Evolutionary conservation across 2,797 vertebrate genomes (phyloP), one percentile per base, ranked within the genome.

Genomic region (Siniperca obscura): DNA sequence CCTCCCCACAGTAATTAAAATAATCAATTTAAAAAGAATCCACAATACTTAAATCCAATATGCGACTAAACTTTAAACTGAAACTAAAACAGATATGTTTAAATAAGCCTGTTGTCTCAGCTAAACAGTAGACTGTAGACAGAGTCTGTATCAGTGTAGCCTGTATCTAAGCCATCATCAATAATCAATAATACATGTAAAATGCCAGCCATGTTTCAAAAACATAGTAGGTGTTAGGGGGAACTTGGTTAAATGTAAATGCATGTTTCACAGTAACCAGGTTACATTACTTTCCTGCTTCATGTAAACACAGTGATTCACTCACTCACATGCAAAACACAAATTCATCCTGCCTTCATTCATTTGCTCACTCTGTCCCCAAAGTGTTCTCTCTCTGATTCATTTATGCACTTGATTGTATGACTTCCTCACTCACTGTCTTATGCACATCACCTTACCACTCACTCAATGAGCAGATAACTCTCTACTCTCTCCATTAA

Each of bases 361-460:
- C 4, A 66, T 73, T 6, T 70, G 36, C 27, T 67, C 12, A 19
- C 27, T 38, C 34, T 56, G 27, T 52, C 50, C 27, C 44, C 27
- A 53, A 46, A 67, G 25, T 16, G 27, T 57, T 73, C 40, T 19
- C 19, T 61, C 46, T 38, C 46, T n/a, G 67, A 78, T 55, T 81
- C 77, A 79, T 80, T 65, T 70, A 72, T 12, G 25, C 57, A 80
- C 57, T 77, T 21, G 57, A 78, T 62, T 1, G 21, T 27, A 40
- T 72, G 30, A 70, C 5, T 52, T 61, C 12, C 52, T 68, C 57
- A 21, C 70, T 81, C 68, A 48, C 27, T 0, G 4, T 64, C 60
- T 77, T n/a, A 40, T 30, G 53, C 19, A 3, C 25, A 34, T 70
- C 27, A 13, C 44, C 14, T 27, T 9, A 27, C 1, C n/a, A 38